Conservation (phyloP, 2,888 invertebrate species). For the Listrodromus nycthemerus region DNA sequence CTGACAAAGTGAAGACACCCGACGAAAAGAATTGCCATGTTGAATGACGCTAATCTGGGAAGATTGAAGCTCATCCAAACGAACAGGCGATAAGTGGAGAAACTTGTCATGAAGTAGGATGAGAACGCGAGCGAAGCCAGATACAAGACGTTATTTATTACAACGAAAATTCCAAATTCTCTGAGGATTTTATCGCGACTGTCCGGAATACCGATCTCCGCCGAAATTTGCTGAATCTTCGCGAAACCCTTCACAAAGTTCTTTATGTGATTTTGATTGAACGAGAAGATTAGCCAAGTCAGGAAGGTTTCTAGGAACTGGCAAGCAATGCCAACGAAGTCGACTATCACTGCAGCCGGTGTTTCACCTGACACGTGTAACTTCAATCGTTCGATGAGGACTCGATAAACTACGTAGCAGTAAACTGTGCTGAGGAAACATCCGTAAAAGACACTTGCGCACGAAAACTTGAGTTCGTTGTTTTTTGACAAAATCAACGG, state of each 20-base stretch:
- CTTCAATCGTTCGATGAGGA: not conserved
- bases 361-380: not conserved
- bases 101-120: not conserved
- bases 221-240: not conserved
- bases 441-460: constrained; percentile 9
- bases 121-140: not conserved
- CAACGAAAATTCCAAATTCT: constrained; percentile 2
- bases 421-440: not conserved
- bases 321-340: not conserved
- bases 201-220: constrained; percentile 1
- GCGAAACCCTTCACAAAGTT: not conserved
- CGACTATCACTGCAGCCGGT: constrained; percentile 6
- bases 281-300: not conserved
- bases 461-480: constrained; percentile 26
- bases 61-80: constrained; percentile 3
- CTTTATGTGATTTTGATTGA: constrained; percentile 8
- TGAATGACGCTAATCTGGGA: not conserved
- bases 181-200: not conserved
- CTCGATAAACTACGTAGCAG: not conserved
- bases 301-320: not conserved
- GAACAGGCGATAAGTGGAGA: not conserved
- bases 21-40: not conserved
- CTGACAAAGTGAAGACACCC: not conserved
- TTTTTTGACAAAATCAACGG: not conserved
- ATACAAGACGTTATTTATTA: not conserved